Base-by-base conservation (phyloP, 92 coral and sea anemone genomes). In the Scolanthus callimorphus region DNA sequence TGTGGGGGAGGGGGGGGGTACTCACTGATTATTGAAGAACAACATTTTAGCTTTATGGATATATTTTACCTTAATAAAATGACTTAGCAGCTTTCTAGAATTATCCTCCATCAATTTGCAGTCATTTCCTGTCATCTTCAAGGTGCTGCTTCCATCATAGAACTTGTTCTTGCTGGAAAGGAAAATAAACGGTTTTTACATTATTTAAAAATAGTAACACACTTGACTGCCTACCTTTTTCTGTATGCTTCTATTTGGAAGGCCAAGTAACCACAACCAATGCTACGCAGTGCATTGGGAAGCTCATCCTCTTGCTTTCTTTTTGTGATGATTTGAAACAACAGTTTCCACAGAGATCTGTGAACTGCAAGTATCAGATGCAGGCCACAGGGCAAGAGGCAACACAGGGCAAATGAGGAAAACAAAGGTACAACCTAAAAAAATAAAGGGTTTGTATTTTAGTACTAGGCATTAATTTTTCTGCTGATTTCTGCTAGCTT, bases 41-140 rank as follows among this genome's bases (percentile, higher is more conserved):
- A n/a, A n/a, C n/a, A n/a, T n/a, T n/a, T n/a, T n/a, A n/a, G n/a
- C n/a, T n/a, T n/a, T n/a, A n/a, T n/a, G n/a, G n/a, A n/a, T n/a
- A n/a, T n/a, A n/a, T n/a, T n/a, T 51, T 65, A 65, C 72, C 72
- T 65, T 65, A n/a, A 65, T 17, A 34, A 65, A 65, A 51, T 27
- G 26, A 15, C 34, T 29, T 29, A 65, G 20, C 34, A 63, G 22
- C 63, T 63, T 63, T 46, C 39, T 63, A 26, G 45, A 63, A 31
- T 63, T 63, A 9, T 63, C 43, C 23, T 63, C 71, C 2, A 63
- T 11, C 60, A 65, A 20, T 34, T 65, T 65, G 62, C 72, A 65
- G 26, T 65, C 72, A 65, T 65, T 65, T 27, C 72, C 72, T 2
- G 72, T 65, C 72, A 65, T 65, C 38, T 65, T 65, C 6, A 65